A percentile compares a stretch with the other conserved stretches of the same genome.
Evolutionary conservation across 2,888 invertebrate genomes (phyloP).

Genomic region (Diloba caeruleocephala): DNA sequence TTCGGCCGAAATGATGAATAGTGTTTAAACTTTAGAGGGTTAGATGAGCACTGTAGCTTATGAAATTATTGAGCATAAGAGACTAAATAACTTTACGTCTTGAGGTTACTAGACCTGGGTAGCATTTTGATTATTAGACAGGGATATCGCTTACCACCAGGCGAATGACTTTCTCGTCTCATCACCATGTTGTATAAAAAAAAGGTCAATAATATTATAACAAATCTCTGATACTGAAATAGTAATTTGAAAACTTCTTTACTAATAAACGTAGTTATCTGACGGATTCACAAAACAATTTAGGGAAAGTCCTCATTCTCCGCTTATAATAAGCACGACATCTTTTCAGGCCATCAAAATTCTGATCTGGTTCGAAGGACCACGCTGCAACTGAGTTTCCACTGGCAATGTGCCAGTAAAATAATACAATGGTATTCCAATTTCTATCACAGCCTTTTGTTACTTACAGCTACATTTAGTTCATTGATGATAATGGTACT

Average conservation of each 20-base stretch:
- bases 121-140: no score
- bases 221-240: background rate
- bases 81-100: no score
- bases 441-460: slow-evolving; percentile 57
- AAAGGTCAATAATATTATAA: background rate
- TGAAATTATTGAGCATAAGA: no score
- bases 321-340: slow-evolving; percentile 61
- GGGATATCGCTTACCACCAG: no score
- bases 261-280: slow-evolving; percentile 7
- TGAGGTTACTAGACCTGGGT: no score
- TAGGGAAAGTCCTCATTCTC: slow-evolving; percentile 34
- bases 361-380: slow-evolving; percentile 61
- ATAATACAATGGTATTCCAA: slow-evolving; percentile 69
- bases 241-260: slow-evolving; percentile 12
- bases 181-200: no score
- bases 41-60: no score
- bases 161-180: no score
- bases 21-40: no score
- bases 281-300: no score
- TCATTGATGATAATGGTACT: slow-evolving; percentile 37
- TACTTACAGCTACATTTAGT: slow-evolving; percentile 52
- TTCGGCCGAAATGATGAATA: no score
- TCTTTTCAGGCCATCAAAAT: slow-evolving; percentile 61
- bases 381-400: slow-evolving; percentile 59
- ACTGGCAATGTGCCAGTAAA: slow-evolving; percentile 73